phyloP scores from a whole-genome alignment of 37 sponge, comb jelly and placozoan genomes.

The Oopsacas minuta region DNA sequence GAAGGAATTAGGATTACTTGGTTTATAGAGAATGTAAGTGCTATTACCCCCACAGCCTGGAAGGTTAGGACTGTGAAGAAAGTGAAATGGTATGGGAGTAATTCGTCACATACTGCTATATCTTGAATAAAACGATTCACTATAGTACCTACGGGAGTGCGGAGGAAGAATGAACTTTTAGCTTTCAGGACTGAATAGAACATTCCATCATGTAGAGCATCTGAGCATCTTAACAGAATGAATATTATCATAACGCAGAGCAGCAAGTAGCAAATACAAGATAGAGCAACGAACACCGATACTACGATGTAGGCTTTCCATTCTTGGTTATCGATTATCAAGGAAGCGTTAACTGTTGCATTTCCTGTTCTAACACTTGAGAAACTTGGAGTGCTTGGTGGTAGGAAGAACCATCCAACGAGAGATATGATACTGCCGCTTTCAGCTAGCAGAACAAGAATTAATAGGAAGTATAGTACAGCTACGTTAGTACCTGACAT shows the following conservation, averaged over 20 bases:
- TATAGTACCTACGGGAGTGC: neutral
- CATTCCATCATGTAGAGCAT: neutral
- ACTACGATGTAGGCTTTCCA: constrained; percentile 2
- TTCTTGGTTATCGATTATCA: neutral
- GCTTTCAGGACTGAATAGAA: neutral
- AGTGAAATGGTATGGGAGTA: neutral
- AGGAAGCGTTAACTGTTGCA: neutral
- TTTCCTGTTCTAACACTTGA: neutral
- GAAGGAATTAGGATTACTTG: neutral
- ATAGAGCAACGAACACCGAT: neutral
- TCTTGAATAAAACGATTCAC: neutral
- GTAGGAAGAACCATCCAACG: neutral
- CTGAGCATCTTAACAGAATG: neutral
- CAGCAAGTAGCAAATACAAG: neutral
- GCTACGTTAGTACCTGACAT: neutral
- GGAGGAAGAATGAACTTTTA: neutral
- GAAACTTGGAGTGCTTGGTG: neutral
- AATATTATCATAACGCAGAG: neutral
- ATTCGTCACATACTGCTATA: neutral
- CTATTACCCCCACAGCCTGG: neutral
- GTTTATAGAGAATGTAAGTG: constrained; percentile 5
- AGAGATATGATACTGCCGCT: neutral
- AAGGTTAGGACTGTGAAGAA: neutral
- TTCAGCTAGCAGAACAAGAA: neutral
- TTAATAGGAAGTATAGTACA: neutral